Percentiles rank a stretch among this genome's conserved stretches.
These are phyloP conservation scores for Enteromius mattozi DNA, from an alignment of 2,797 vertebrate genomes.

Conservation along the genomic window DNA sequence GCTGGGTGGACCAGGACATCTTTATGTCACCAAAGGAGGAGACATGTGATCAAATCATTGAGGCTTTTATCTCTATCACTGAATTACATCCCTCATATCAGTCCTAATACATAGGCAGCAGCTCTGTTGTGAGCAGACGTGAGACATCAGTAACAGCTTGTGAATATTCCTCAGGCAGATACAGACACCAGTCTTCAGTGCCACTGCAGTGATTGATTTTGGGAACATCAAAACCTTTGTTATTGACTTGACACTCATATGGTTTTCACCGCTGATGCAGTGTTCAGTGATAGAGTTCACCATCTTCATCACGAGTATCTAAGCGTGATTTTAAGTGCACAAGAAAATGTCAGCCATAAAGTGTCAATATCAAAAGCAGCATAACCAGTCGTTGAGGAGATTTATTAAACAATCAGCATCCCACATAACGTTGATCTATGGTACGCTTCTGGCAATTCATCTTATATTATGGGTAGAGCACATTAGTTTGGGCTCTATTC, in stretches of 20 bases:
- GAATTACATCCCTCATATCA: conserved; percentile 22
- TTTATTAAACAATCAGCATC: conserved; percentile 39
- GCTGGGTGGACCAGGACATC: neutral
- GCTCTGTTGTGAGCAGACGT: conserved; percentile 1
- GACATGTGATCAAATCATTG: conserved; percentile 17
- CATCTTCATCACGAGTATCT: conserved; percentile 32
- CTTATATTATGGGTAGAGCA: conserved; percentile 7
- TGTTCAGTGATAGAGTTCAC: conserved; percentile 13
- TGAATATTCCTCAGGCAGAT: conserved; percentile 20
- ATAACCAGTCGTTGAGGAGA: conserved; percentile 18
- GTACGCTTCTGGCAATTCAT: conserved; percentile 14
- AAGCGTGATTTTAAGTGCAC: conserved; percentile 10
- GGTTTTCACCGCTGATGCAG: conserved; percentile 1
- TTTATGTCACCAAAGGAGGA: conserved; percentile 32
- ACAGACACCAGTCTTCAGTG: conserved; percentile 10
- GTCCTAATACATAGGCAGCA: neutral
- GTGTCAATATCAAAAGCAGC: conserved; percentile 33
- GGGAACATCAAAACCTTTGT: conserved; percentile 4
- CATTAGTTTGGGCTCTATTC: conserved; percentile 39
- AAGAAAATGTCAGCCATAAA: conserved; percentile 28
- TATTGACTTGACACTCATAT: conserved; percentile 17
- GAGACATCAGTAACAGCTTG: conserved; percentile 1
- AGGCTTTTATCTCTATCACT: conserved; percentile 32
- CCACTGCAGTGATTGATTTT: conserved; percentile 41
- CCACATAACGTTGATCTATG: conserved; percentile 35